Base-by-base conservation (phyloP, 2,888 invertebrate species). In the Laothoe populi region DNA sequence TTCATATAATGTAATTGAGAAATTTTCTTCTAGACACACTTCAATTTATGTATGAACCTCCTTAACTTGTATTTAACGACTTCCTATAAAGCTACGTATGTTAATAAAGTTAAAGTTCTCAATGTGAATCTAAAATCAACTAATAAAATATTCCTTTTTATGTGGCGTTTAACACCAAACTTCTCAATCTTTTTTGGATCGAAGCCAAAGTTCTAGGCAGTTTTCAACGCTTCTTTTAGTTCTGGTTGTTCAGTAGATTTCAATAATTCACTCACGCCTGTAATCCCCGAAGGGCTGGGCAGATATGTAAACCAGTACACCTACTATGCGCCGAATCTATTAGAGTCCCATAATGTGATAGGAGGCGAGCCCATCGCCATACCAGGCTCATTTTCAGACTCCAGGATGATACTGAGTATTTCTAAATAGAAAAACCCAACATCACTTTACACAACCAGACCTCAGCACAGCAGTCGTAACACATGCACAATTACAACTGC, bases 121-220 rank as follows among this genome's bases (percentile, higher is more conserved):
- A 31, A 53, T 35, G 31, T 35, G 31, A 35, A 19, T 44, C 44
- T 21, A 19, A 53, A 53, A 53, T 10, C 53, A 16, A 35, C 19
- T 19, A 35, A 53, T 35, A 53, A 53, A 53, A 19, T 35, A 53
- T 53, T 53, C 53, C 16, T 19, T 53, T 53, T 53, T 53, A 53
- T 53, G 53, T 53, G 53, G 31, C 53, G 31, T 31, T 19, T 53
- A 53, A 53, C 53, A 53, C 53, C 53, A 19, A 53, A 53, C 53
- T 53, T 53, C 53, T 31, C 53, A 53, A 53, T 35, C 31, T 53
- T 53, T 49, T 53, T 53, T 53, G 53, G 53, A 53, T 31, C 19
- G 4, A 4, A 35, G 53, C 53, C 53, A 53, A 53, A 53, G 31
- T 53, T 35, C 8, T 35, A 19, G 31, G 26, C 24, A 4, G 35